These are phyloP conservation scores for Cephus rjabovi DNA, from an alignment of 2,888 invertebrate genomes.

Conservation along the genomic window DNA sequence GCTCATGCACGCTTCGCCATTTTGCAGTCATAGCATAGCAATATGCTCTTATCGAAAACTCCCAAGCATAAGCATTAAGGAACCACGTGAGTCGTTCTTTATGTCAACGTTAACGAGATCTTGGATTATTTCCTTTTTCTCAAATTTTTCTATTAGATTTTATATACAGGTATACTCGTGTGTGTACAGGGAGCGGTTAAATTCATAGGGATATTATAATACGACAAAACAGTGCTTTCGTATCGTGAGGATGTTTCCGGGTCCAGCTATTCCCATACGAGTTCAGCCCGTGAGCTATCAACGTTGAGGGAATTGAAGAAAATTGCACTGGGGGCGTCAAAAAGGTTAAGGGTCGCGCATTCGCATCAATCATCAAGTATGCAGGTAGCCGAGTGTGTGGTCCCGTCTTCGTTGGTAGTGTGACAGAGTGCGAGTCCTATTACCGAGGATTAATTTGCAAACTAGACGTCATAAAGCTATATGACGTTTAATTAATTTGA, in stretches of 20 bases:
- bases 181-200: background rate
- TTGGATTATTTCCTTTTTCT: background rate
- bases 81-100: background rate
- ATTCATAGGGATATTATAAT: background rate
- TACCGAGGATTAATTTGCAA: constrained; percentile 43
- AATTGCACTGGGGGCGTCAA: background rate
- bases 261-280: background rate
- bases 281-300: background rate
- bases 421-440: constrained; percentile 19
- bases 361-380: background rate
- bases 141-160: background rate
- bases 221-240: background rate
- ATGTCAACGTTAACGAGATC: background rate
- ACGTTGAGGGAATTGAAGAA: background rate
- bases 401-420: constrained; percentile 10
- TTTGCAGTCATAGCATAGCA: background rate
- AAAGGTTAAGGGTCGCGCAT: background rate
- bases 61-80: background rate
- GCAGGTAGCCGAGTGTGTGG: constrained; percentile 26
- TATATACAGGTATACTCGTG: background rate
- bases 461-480: constrained; percentile 40
- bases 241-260: background rate
- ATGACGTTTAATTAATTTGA: constrained; percentile 42
- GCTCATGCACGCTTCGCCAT: constrained; percentile 5
- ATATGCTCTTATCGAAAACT: background rate